These are phyloP conservation scores for Carduelis carduelis DNA, from an alignment of 2,797 vertebrate genomes.

Conservation along the genomic window DNA sequence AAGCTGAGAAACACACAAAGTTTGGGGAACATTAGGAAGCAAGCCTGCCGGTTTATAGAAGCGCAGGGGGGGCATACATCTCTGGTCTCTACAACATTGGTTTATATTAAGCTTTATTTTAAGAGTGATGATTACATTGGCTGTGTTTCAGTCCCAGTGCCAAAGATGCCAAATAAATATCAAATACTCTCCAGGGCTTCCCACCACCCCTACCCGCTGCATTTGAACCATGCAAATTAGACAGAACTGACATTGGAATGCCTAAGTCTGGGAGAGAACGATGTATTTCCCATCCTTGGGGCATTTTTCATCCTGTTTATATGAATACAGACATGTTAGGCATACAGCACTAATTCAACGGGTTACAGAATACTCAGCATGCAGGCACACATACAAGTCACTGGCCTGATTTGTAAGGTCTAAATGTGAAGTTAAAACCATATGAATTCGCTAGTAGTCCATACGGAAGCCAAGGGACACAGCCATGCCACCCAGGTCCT, in stretches of 20 bases:
- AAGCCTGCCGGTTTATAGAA: slow-evolving; percentile 32
- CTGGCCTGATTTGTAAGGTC: neutral
- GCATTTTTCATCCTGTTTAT: slow-evolving; percentile 35
- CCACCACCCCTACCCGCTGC: neutral
- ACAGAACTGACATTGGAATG: slow-evolving; percentile 45
- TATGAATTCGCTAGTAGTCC: neutral
- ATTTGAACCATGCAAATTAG: slow-evolving; percentile 36
- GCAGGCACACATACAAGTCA: neutral
- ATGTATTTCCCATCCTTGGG: slow-evolving; percentile 8
- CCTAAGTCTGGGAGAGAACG: neutral
- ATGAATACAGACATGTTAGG: neutral
- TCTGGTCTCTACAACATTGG: slow-evolving; percentile 4
- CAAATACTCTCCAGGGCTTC: slow-evolving; percentile 36
- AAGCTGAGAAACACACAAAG: slow-evolving; percentile 30
- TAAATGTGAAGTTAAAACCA: neutral
- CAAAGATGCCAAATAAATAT: slow-evolving; percentile 42
- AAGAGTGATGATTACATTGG: slow-evolving; percentile 44
- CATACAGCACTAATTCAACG: neutral
- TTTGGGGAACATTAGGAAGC: slow-evolving; percentile 13
- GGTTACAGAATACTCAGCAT: neutral
- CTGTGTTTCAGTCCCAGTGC: slow-evolving; percentile 11
- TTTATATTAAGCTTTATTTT: slow-evolving; percentile 52
- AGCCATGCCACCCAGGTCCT: neutral
- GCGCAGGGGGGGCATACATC: neutral
- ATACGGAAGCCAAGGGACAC: neutral